Percentiles rank a stretch among this genome's conserved stretches.
phyloP scores from a whole-genome alignment of 2,888 invertebrate species.

The Drosophila austrosaltans region DNA sequence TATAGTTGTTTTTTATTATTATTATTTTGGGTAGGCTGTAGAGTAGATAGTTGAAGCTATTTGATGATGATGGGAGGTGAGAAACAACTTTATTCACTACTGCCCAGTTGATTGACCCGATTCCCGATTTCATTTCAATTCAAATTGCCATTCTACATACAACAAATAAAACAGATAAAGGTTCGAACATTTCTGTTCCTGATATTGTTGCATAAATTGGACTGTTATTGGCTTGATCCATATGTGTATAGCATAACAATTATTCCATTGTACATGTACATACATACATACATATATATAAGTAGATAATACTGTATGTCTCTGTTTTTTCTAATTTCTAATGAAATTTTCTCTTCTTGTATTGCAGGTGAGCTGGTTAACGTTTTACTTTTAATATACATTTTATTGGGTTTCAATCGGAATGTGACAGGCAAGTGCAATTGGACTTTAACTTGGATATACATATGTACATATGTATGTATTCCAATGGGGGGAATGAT shows the following conservation, averaged over 20 bases:
- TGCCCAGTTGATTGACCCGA: slow-evolving; percentile 46
- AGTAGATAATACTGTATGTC: not conserved
- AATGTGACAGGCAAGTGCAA: slow-evolving; percentile 8
- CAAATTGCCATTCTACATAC: not conserved
- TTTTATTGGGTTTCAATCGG: not conserved
- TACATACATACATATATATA: too few relatives aligned
- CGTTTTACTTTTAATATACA: not conserved
- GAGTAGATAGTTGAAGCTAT: slow-evolving; percentile 1
- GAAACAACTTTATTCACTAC: not conserved
- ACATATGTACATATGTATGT: not conserved
- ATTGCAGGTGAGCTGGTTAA: slow-evolving; percentile 1
- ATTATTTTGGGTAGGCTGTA: slow-evolving; percentile 2
- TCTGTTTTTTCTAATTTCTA: not conserved
- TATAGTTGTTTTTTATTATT: not conserved
- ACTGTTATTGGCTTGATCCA: slow-evolving; percentile 16
- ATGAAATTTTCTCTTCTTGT: slow-evolving; percentile 2
- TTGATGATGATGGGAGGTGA: slow-evolving; percentile 4
- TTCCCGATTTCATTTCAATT: slow-evolving; percentile 27
- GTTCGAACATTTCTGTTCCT: slow-evolving; percentile 3
- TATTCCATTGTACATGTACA: not conserved
- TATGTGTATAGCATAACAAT: slow-evolving; percentile 1
- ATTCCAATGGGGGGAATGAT: not conserved
- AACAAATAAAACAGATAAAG: not conserved
- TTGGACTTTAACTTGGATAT: slow-evolving; percentile 1
- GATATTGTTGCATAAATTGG: slow-evolving; percentile 27